Evolutionary conservation across 2,888 invertebrate genomes (phyloP).

Genomic region (Agonum fuliginosum): DNA sequence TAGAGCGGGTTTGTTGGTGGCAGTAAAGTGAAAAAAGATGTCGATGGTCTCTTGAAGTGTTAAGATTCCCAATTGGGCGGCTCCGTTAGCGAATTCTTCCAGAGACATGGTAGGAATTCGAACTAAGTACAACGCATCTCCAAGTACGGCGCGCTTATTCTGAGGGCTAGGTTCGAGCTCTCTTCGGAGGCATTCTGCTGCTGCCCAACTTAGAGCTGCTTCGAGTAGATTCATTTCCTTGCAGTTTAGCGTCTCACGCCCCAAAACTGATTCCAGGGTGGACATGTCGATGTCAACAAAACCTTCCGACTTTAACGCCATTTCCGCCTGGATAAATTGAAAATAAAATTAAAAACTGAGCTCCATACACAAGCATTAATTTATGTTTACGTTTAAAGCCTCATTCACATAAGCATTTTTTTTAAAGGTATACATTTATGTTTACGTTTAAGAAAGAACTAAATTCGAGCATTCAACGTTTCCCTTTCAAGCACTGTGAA

Average conservation of each 20-base stretch:
- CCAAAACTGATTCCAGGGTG: constrained; percentile 92
- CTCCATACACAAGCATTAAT: too few species aligned
- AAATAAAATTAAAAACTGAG: neutral
- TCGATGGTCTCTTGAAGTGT: constrained; percentile 95
- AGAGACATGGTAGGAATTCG: constrained; percentile 95
- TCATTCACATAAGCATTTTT: too few species aligned
- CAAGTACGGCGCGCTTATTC: constrained; percentile 85
- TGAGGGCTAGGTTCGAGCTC: constrained; percentile 87
- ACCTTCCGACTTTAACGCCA: constrained; percentile 96
- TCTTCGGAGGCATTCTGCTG: constrained; percentile 90
- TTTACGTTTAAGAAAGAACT: too few species aligned
- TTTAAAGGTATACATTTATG: too few species aligned
- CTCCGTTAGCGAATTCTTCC: constrained; percentile 95
- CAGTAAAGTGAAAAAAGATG: constrained; percentile 96
- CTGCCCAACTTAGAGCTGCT: constrained; percentile 94
- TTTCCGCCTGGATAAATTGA: constrained; percentile 84
- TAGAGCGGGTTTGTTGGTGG: constrained; percentile 88
- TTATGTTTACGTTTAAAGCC: too few species aligned
- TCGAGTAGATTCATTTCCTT: constrained; percentile 94
- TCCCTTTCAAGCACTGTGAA: too few species aligned
- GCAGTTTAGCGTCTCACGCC: constrained; percentile 95
- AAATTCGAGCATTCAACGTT: too few species aligned
- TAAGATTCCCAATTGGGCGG: constrained; percentile 93
- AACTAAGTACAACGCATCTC: constrained; percentile 88
- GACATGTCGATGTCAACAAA: constrained; percentile 97